Conservation (phyloP, 1,140 invertebrate genomes). For the Achroia grisella region DNA sequence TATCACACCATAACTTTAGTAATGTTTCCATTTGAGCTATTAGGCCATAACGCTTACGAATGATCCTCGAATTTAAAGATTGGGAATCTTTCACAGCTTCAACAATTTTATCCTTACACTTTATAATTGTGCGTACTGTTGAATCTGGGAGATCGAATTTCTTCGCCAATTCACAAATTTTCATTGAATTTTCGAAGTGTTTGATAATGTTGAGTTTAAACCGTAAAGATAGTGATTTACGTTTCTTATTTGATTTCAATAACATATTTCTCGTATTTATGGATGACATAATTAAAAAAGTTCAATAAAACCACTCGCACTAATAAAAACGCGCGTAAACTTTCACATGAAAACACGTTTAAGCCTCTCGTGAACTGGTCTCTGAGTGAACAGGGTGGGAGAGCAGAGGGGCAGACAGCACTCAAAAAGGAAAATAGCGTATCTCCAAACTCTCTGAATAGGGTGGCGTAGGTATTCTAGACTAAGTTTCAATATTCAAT, state of each 20-base stretch:
- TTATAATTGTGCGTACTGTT: slow-evolving; percentile 12
- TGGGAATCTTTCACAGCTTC: slow-evolving; percentile 20
- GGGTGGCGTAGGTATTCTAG: no score
- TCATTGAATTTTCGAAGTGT: background rate
- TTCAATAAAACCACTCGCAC: no score
- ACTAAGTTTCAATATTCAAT: no score
- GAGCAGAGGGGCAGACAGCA: no score
- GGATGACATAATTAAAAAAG: no score
- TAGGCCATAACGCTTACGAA: slow-evolving; percentile 21
- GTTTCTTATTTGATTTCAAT: background rate
- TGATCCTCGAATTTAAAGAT: slow-evolving; percentile 25
- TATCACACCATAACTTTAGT: slow-evolving; percentile 22
- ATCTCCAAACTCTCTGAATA: no score
- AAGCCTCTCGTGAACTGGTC: no score
- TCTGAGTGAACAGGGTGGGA: no score
- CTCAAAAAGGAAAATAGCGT: no score
- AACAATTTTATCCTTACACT: slow-evolving; percentile 26
- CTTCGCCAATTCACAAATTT: background rate
- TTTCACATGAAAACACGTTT: no score
- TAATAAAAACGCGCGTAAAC: no score
- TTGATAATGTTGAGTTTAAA: slow-evolving; percentile 1
- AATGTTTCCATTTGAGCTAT: slow-evolving; percentile 29
- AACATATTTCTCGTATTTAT: no score
- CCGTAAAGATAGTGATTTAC: background rate
- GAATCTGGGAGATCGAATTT: slow-evolving; percentile 10